A percentile compares a stretch with the other conserved stretches of the same genome.
These are phyloP conservation scores for Aphelenchoides besseyi DNA, from an alignment of 1,140 invertebrate species.

Conservation along the genomic window DNA sequence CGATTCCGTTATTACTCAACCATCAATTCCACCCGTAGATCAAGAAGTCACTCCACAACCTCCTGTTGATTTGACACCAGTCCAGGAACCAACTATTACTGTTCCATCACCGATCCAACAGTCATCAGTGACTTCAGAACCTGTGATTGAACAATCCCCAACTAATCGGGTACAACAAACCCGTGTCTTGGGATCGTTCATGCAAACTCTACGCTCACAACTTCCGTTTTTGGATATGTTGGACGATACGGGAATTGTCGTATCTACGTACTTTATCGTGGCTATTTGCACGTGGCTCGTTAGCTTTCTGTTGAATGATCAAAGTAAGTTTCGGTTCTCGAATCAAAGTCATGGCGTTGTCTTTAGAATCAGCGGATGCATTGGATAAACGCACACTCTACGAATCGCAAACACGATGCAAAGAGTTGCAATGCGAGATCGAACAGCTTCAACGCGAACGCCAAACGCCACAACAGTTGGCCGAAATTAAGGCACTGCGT, in stretches of 20 bases:
- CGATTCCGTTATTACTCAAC: too few relatives aligned
- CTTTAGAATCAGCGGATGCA: background rate
- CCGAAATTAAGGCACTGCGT: background rate
- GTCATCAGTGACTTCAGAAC: too few relatives aligned
- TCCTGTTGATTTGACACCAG: background rate
- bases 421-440: background rate
- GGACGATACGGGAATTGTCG: background rate
- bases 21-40: too few relatives aligned
- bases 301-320: background rate
- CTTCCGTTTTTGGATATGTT: background rate
- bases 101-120: too few relatives aligned
- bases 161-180: too few relatives aligned
- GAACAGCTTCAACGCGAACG: background rate
- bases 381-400: background rate
- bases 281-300: background rate
- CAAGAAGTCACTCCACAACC: too few relatives aligned
- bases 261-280: background rate
- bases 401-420: background rate
- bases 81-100: background rate
- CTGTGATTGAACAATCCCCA: too few relatives aligned
- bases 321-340: background rate
- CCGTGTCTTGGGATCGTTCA: background rate
- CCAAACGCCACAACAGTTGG: background rate
- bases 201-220: background rate
- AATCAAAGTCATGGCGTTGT: background rate